Evolutionary conservation across 2,888 invertebrate genomes (phyloP), one percentile per base, ranked within the genome.

Genomic region (Eutolmus rufibarbis): DNA sequence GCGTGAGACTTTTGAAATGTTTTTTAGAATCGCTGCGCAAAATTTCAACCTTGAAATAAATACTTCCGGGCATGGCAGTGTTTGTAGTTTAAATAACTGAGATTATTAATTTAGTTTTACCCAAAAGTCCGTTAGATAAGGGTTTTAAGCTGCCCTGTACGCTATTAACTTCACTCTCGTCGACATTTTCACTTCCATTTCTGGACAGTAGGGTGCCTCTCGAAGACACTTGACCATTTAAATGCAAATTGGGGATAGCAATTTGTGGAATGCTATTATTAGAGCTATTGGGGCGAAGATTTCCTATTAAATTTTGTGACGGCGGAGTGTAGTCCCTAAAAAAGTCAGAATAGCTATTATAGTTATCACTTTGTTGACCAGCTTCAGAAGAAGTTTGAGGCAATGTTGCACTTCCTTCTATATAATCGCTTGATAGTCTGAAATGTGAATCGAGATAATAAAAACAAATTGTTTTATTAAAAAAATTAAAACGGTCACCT

Each of bases 321-420:
- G 97, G 97, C 2, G 97, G 97, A 90, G 96, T 97, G 92, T 97
- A 98, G 92, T 98, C 97, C 46, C 97, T 95, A 8, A 96, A 95
- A 91, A 97, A 98, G 92, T 98, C 97, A 78, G 97, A 97, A 92
- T 97, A 98, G 0, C 97, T 97, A 88, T 97, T 96, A 92, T 97
- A 97, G 37, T 97, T 97, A 91, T 97, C 97, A 92, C 95, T 96
- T 92, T 96, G 96, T 90, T 96, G 96, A 87, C 96, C 96, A 88
- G 76, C 86, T 88, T 88, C 89, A 40, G 43, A 40, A 14, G 57
- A 23, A 19, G 28, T 56, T 43, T 86, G 89, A 56, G 89, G 88
- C 76, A 89, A 86, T 78, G 89, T 92, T 56, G 91, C 89, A 87
- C 89, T 91, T 43, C 92, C 91, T 86, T 92, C 92, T 9, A 90